These are phyloP conservation scores for Limanda limanda DNA, from an alignment of 2,113 vertebrate species.

Conservation along the genomic window DNA sequence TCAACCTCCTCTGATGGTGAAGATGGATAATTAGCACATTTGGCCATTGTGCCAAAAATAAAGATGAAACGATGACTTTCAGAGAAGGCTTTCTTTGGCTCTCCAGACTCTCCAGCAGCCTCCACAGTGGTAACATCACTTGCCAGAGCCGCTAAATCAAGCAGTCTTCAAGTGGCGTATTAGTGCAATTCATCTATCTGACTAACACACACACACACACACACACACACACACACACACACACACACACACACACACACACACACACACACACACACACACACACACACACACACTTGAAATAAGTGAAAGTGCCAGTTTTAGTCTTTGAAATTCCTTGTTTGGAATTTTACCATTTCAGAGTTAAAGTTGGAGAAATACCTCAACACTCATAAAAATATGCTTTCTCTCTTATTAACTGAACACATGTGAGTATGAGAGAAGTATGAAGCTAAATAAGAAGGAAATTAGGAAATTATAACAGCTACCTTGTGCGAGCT, in stretches of 20 bases:
- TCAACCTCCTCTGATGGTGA: constrained; percentile 33
- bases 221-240: too few species aligned
- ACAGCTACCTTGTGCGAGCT: constrained; percentile 10
- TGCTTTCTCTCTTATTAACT: too few species aligned
- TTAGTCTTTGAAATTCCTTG: too few species aligned
- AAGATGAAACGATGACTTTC: constrained; percentile 53
- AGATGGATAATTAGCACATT: constrained; percentile 55
- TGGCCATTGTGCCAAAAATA: constrained; percentile 55
- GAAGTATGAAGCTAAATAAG: too few species aligned
- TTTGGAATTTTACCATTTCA: too few species aligned
- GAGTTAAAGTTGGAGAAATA: too few species aligned
- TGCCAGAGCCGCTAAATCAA: constrained; percentile 39
- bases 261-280: too few species aligned
- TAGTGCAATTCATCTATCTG: background rate
- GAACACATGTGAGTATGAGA: too few species aligned
- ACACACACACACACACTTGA: background rate
- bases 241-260: background rate
- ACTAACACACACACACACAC: background rate
- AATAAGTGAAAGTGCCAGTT: too few species aligned
- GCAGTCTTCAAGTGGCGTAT: constrained; percentile 13
- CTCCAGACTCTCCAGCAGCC: constrained; percentile 37
- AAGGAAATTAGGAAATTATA: too few species aligned
- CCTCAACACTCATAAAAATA: too few species aligned
- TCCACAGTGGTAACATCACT: constrained; percentile 23
- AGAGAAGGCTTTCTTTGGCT: constrained; percentile 40